Evolutionary conservation across 1,140 invertebrate species (phyloP), one percentile per base, ranked within the genome.

Genomic region (Lordiphosa mommai): DNA sequence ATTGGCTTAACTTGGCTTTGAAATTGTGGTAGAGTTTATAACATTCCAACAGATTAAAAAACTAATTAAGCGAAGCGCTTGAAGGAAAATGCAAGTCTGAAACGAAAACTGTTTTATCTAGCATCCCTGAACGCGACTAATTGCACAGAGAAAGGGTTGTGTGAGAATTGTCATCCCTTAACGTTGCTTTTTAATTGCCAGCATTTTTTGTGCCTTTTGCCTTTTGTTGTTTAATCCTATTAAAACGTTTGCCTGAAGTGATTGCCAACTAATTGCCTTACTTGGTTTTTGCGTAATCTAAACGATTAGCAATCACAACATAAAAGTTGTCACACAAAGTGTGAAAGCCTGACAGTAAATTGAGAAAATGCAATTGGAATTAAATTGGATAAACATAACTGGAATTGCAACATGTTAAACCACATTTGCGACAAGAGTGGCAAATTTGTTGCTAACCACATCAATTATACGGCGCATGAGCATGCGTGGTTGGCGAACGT

Each of bases 261-360:
- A 51, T 63, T 50, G 40, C 43, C 27, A 16, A 33, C 16, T 69
- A 55, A 69, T 51, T 69, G 29, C 9, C 6, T 17, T 32, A 55
- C 55, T 51, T 46, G 55, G 13, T 65, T 67, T 67, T 56, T 65
- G 30, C 61, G 60, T 69, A 65, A 69, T 55, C 48, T 33, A 27
- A 43, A 43, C 49, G 44, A 53, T 30, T 63, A 43, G 36, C 52
- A 67, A 52, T 46, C 51, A 41, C 43, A 48, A 30, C 32, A 61
- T 60, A 46, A 34, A 61, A 53, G 43, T 65, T 65, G 27, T 20
- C 58, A 43, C 38, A 30, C 12, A 33, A 43, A 43, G 49, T 34
- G 65, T 59, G 61, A 69, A 55, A 60, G 66, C 55, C 40, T 56
- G 32, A 44, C 49, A 47, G 47, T 41, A 49, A 29, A 32, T 30